Evolutionary conservation across 2,797 vertebrate species (phyloP).

Genomic region (Paguma larvata): DNA sequence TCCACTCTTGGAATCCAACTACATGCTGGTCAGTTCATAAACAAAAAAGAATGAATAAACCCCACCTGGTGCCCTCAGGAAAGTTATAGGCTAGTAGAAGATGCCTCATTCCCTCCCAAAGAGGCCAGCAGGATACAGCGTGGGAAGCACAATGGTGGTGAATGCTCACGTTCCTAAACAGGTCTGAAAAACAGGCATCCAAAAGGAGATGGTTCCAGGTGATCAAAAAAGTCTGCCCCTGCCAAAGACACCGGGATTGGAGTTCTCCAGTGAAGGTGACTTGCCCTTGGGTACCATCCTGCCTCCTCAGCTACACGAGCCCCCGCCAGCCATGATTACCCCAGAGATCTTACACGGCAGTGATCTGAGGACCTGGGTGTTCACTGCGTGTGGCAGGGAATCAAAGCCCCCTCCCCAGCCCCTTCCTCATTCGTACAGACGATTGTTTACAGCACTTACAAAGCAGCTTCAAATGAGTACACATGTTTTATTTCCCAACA

Average conservation of each 20-base stretch:
- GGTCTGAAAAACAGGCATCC: not conserved
- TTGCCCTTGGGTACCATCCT: not conserved
- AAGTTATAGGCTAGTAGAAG: not conserved
- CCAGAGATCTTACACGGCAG: not conserved
- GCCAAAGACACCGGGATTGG: not conserved
- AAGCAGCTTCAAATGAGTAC: constrained; percentile 72
- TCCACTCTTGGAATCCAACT: not conserved
- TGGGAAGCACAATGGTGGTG: rapidly evolving
- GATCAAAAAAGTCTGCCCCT: not conserved
- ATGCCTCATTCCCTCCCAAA: not conserved
- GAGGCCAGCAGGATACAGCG: too few species aligned
- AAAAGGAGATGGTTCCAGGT: not conserved
- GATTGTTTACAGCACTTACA: constrained; percentile 70
- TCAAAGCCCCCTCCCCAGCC: not conserved
- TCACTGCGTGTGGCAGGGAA: not conserved
- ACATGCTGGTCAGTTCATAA: not conserved
- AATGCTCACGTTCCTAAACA: not conserved
- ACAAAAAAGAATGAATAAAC: not conserved
- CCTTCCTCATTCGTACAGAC: constrained; percentile 39
- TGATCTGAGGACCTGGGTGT: not conserved
- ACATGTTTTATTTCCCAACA: constrained; percentile 75
- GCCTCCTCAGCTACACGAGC: not conserved
- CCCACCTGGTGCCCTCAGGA: not conserved
- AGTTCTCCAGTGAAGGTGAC: not conserved
- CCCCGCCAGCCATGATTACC: not conserved